These are phyloP conservation scores for Barbus barbus DNA, from an alignment of 2,113 vertebrate species.

Conservation along the genomic window DNA sequence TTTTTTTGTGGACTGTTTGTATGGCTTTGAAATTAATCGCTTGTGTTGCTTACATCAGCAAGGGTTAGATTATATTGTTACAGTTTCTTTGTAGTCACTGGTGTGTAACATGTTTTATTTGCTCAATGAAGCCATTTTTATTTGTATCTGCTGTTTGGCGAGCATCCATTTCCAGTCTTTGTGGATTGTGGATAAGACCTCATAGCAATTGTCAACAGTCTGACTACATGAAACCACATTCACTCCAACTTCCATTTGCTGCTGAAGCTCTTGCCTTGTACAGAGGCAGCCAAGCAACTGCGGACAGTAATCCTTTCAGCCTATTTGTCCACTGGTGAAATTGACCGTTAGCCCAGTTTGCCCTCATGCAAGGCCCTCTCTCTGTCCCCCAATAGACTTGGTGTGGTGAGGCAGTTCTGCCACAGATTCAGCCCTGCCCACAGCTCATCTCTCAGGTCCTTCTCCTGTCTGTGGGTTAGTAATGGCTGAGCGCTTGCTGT, in stretches of 20 bases:
- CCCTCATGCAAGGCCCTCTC: not conserved
- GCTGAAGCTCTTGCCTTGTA: not conserved
- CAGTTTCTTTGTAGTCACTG: not conserved
- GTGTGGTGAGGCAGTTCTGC: not conserved
- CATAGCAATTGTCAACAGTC: not conserved
- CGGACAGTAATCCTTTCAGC: not conserved
- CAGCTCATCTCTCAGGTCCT: not conserved
- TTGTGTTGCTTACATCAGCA: not conserved
- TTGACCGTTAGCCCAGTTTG: not conserved
- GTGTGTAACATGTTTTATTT: not conserved
- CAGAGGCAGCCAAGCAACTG: not conserved
- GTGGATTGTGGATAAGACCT: not conserved
- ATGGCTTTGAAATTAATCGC: not conserved
- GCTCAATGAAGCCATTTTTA: not conserved
- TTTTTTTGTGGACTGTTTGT: not conserved
- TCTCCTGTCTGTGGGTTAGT: slow-evolving; percentile 20
- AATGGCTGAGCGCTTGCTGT: slow-evolving; percentile 18
- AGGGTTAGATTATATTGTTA: not conserved
- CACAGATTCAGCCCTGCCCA: not conserved
- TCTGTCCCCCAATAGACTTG: not conserved
- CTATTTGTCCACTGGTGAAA: not conserved
- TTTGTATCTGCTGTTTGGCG: not conserved
- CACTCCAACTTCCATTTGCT: not conserved
- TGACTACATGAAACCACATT: not conserved
- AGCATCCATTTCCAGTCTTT: not conserved